Evolutionary conservation across 2,797 vertebrate genomes (phyloP).

Genomic region (Caiman crocodilus): DNA sequence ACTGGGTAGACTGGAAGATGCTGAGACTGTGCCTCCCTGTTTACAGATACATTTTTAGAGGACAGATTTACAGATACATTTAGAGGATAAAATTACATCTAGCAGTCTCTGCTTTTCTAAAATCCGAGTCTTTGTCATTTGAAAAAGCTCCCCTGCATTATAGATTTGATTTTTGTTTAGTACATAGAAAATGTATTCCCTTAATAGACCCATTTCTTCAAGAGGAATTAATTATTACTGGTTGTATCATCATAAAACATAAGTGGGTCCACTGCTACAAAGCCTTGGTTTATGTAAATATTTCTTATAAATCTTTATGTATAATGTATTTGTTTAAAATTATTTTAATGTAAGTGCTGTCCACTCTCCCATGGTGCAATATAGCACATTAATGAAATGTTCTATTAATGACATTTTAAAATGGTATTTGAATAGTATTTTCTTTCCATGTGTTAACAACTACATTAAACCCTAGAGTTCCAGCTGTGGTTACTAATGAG

Average conservation of each 20-base stretch:
- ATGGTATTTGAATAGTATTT: constrained; percentile 10
- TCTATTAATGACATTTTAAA: constrained; percentile 13
- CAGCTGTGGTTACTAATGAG: neutral
- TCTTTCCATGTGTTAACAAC: neutral
- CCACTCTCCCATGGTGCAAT: neutral
- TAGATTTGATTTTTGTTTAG: neutral
- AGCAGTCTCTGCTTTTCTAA: neutral
- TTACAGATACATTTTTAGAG: neutral
- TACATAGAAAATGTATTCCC: fast-evolving
- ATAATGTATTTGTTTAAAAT: neutral
- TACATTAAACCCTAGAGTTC: neutral
- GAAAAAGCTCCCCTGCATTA: neutral
- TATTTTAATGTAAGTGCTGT: neutral
- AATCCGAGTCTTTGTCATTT: neutral
- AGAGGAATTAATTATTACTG: neutral
- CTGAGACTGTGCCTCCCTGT: neutral
- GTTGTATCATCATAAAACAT: neutral
- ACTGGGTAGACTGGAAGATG: neutral
- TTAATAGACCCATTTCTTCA: neutral
- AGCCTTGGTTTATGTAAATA: neutral
- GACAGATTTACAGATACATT: no score
- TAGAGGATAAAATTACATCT: neutral
- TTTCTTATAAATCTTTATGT: neutral
- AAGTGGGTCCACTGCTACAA: neutral
- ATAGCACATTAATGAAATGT: neutral